A percentile compares a stretch with the other conserved stretches of the same genome.
phyloP scores from a whole-genome alignment of 2,888 invertebrate genomes.

The Camponotus fellah region DNA sequence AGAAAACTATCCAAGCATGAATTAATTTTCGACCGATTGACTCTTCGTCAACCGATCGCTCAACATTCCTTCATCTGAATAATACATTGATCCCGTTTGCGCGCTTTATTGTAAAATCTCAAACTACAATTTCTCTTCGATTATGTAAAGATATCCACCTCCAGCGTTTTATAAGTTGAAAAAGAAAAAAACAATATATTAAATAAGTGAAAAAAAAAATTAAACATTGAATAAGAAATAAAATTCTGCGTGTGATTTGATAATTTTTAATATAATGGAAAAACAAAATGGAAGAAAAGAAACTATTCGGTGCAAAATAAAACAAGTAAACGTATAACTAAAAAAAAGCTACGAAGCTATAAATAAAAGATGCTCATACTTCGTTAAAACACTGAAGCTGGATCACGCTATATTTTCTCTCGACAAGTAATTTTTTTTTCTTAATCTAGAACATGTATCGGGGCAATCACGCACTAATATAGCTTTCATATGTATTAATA shows the following conservation, averaged over 20 bases:
- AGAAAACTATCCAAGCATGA: constrained; percentile 27
- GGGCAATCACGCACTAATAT: constrained; percentile 56
- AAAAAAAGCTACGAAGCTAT: no score
- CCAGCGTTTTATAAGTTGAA: constrained; percentile 20
- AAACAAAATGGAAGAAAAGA: background rate
- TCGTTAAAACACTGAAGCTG: constrained; percentile 56
- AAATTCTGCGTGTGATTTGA: background rate
- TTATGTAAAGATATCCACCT: constrained; percentile 20
- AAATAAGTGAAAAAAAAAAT: background rate
- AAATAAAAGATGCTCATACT: background rate
- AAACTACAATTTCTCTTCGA: constrained; percentile 41
- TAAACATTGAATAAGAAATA: background rate
- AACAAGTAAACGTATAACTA: background rate
- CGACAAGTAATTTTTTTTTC: constrained; percentile 40
- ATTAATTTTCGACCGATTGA: constrained; percentile 18
- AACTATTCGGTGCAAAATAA: background rate
- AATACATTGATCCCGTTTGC: constrained; percentile 81
- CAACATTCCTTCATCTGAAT: constrained; percentile 60
- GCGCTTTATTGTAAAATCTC: constrained; percentile 74
- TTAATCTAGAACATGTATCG: constrained; percentile 65
- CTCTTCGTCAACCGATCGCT: background rate
- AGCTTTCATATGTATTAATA: constrained; percentile 70
- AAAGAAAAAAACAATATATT: background rate
- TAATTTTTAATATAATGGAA: background rate
- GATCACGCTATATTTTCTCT: constrained; percentile 35